Conservation (phyloP, 2,888 invertebrate species). For the Parapristionchus giblindavisi region DNA sequence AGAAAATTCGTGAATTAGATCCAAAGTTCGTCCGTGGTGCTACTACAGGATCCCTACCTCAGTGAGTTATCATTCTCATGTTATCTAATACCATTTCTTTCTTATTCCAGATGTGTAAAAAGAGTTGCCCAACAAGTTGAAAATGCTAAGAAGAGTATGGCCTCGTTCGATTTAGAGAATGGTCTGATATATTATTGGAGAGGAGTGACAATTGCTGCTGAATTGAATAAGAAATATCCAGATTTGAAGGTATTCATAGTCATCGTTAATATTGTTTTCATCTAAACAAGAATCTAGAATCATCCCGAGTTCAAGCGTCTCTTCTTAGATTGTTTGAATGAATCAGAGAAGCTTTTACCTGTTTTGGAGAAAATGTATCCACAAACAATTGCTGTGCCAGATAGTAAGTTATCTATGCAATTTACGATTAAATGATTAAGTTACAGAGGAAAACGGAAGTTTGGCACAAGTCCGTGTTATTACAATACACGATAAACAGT, state of each 20-base stretch:
- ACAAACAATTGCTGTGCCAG: background rate
- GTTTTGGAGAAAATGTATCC: slow-evolving; percentile 4
- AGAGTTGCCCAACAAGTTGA: background rate
- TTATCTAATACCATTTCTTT: background rate
- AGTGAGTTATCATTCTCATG: slow-evolving; percentile 16
- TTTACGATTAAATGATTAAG: background rate
- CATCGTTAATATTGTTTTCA: no score
- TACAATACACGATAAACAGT: background rate
- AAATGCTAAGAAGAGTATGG: slow-evolving; percentile 4
- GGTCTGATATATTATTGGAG: slow-evolving; percentile 29
- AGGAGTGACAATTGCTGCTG: background rate
- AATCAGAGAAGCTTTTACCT: slow-evolving; percentile 3
- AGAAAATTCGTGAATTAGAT: background rate
- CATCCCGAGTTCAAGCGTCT: no score
- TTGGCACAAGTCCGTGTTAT: background rate
- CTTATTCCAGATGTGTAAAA: background rate
- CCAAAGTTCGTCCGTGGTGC: background rate
- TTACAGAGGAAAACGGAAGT: background rate
- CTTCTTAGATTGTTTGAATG: background rate
- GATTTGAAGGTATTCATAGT: background rate
- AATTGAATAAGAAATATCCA: background rate
- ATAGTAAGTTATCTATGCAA: background rate
- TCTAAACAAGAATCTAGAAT: no score
- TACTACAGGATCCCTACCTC: background rate
- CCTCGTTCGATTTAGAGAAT: slow-evolving; percentile 24